phyloP scores from a whole-genome alignment of 1,140 invertebrate genomes.

The Ips nitidus region DNA sequence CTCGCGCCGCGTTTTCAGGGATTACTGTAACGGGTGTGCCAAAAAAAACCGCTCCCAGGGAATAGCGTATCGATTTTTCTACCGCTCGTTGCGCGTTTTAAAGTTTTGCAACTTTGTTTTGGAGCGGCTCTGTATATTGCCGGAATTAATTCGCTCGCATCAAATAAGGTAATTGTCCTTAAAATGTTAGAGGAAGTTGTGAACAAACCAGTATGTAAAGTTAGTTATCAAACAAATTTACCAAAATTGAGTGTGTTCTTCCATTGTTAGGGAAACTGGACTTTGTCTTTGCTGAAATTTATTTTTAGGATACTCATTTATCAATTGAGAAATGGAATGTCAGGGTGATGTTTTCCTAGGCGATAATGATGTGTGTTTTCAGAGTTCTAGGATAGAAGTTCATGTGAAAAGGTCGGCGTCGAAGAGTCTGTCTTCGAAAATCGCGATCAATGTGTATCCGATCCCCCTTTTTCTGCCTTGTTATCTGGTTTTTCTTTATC shows the following conservation, averaged over 20 bases:
- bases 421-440: slow-evolving; percentile 22
- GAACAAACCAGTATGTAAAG: too few species aligned
- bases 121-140: too few species aligned
- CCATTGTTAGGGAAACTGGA: too few species aligned
- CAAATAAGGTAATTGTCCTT: too few species aligned
- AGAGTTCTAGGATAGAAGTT: slow-evolving; percentile 5
- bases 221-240: too few species aligned
- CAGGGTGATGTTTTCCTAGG: too few species aligned
- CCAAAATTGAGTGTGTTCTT: too few species aligned
- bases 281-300: too few species aligned
- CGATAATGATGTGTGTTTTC: background rate
- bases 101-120: background rate
- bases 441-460: slow-evolving; percentile 28
- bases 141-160: too few species aligned
- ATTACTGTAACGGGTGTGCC: slow-evolving; percentile 33
- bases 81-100: background rate
- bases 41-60: slow-evolving; percentile 18
- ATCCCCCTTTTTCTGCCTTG: slow-evolving; percentile 12
- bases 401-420: slow-evolving; percentile 22
- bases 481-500: slow-evolving; percentile 2
- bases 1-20: slow-evolving; percentile 14
- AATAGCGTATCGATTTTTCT: slow-evolving; percentile 11
- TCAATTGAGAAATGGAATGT: too few species aligned
- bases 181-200: too few species aligned
- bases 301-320: too few species aligned